Percentiles rank a stretch among this genome's conserved stretches.
These are phyloP conservation scores for Sminthurinus aureus DNA, from an alignment of 2,888 invertebrate genomes.

Conservation along the genomic window DNA sequence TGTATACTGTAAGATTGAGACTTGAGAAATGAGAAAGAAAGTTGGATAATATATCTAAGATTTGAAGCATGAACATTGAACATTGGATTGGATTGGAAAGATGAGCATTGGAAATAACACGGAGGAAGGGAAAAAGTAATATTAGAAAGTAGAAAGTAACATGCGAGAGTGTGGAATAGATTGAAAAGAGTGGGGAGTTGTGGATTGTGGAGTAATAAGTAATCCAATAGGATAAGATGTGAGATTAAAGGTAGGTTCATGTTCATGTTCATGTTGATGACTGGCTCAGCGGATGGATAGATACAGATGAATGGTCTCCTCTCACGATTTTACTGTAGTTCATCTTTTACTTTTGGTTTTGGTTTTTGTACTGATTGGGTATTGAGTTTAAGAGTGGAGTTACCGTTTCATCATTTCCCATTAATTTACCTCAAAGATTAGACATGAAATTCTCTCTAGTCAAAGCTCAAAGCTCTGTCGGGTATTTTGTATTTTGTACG, in stretches of 20 bases:
- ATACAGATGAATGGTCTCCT: neutral
- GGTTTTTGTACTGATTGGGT: neutral
- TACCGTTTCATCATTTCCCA: slow-evolving; percentile 7
- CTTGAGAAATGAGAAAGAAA: neutral
- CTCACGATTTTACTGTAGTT: neutral
- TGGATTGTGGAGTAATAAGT: neutral
- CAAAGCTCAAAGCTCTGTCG: neutral
- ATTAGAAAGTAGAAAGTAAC: neutral
- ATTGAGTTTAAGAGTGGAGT: neutral
- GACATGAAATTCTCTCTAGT: neutral
- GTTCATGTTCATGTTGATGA: neutral
- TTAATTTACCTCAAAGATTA: slow-evolving; percentile 27
- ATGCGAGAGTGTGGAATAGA: neutral
- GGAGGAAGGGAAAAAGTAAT: neutral
- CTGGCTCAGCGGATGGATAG: neutral
- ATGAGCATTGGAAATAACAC: no score
- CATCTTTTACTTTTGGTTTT: neutral
- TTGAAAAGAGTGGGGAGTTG: neutral
- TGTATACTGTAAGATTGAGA: no score
- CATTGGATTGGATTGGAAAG: neutral
- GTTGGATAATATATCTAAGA: no score
- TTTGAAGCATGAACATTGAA: neutral
- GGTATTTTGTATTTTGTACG: neutral
- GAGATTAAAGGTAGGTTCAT: neutral
- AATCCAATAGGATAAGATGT: slow-evolving; percentile 1